A percentile compares a stretch with the other conserved stretches of the same genome.
Evolutionary conservation across 2,113 vertebrate genomes (phyloP).

Genomic region (Montifringilla adamsi): DNA sequence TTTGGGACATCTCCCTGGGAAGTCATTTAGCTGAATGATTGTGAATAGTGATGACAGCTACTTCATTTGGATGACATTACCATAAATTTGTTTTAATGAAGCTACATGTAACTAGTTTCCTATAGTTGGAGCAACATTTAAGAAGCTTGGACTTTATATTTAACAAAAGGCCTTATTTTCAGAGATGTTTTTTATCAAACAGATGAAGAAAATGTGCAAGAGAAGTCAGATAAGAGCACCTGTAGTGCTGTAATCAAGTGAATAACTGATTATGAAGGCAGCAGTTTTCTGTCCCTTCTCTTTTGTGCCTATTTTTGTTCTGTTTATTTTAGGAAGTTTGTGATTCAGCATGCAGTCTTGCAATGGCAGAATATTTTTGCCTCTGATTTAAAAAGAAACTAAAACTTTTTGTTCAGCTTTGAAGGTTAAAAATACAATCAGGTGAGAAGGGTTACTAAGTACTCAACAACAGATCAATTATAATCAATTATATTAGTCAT

Average conservation of each 20-base stretch:
- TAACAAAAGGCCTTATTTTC: not conserved
- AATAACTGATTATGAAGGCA: not conserved
- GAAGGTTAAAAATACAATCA: not conserved
- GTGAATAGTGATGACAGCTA: slow-evolving; percentile 65
- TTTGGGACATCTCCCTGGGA: slow-evolving; percentile 65
- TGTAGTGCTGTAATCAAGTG: not conserved
- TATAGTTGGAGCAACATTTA: slow-evolving; percentile 56
- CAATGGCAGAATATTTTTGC: not conserved
- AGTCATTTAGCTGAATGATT: slow-evolving; percentile 68
- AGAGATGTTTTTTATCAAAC: not conserved
- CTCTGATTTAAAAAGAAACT: not conserved
- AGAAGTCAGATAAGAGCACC: not conserved
- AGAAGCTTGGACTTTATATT: slow-evolving; percentile 25
- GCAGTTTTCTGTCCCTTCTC: not conserved
- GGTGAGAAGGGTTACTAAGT: not conserved
- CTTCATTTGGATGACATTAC: slow-evolving; percentile 69
- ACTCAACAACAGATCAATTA: not conserved
- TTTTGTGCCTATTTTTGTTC: not conserved
- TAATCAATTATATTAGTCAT: not conserved
- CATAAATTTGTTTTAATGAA: slow-evolving; percentile 68
- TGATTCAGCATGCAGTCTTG: not conserved
- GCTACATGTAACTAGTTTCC: slow-evolving; percentile 61
- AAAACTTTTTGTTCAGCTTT: not conserved
- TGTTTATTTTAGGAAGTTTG: slow-evolving; percentile 8
- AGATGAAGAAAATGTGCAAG: not conserved